Conservation (phyloP, 2,797 vertebrate genomes). For the Morus bassanus region DNA sequence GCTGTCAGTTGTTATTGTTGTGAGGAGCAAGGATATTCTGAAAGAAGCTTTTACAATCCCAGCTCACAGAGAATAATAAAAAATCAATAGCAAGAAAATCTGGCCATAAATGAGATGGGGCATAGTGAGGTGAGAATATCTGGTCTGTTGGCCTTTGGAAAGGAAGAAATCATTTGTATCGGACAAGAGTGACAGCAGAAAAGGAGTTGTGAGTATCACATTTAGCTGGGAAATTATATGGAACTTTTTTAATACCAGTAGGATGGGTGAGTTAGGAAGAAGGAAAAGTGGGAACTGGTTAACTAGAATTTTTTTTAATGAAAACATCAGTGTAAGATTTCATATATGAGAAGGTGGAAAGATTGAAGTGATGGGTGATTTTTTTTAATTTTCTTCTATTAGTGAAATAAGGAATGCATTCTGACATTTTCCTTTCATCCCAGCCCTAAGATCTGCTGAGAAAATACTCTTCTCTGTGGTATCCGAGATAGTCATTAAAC, state of each 20-base stretch:
- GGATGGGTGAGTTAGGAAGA: background rate
- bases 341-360: background rate
- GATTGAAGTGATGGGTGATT: background rate
- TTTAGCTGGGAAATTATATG: background rate
- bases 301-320: background rate
- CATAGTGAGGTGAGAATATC: background rate
- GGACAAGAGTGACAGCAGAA: background rate
- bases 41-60: background rate
- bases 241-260: background rate
- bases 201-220: background rate
- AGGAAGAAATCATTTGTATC: background rate
- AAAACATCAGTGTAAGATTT: background rate
- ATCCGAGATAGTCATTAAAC: accelerated
- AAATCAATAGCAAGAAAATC: background rate
- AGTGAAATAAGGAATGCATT: background rate
- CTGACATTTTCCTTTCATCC: background rate
- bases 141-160: background rate
- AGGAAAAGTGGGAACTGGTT: background rate
- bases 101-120: background rate
- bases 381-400: background rate
- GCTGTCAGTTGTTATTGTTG: background rate
- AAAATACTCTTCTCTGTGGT: background rate
- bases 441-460: background rate
- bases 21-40: background rate
- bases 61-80: background rate